Evolutionary conservation across 1,140 invertebrate species (phyloP), one percentile per base, ranked within the genome.

Genomic region (Anoplophora glabripennis): DNA sequence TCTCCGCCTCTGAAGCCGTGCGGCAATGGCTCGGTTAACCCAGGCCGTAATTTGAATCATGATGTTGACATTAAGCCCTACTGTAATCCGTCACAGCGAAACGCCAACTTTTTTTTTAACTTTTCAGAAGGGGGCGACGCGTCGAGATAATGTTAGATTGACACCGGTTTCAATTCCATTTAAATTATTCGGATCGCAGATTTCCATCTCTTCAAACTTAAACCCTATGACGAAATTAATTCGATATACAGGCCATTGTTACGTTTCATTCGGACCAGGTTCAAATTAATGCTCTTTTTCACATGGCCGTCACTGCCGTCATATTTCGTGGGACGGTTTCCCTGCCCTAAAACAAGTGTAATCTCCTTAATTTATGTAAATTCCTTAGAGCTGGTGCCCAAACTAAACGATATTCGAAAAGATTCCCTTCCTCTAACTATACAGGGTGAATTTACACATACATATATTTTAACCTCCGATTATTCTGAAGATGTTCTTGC

Each of bases 61-160:
- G 72, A 72, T 72, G 68, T 72, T 73, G 72, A 73, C 72, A 73
- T 68, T 69, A 73, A 73, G 67, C 72, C 70, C 64, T 61, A 38
- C 53, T 67, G 69, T 73, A 73, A 73, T 73, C 72, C 64, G 69
- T 73, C 67, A 71, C 67, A 62, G 68, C 66, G 68, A 63, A 68
- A 45, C 47, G 51, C 65, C 64, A 68, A 72, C 67, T 71, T 68
- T 73, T 65, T 69, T 70, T 71, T 65, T 63, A 67, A 64, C 48
- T 65, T 63, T 48, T 63, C 63, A 67, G 68, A 65, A 61, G 63
- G 66, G 61, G 66, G 17, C 49, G 49, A 40, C 52, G 42, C 35
- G 33, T 41, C 15, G 28, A 54, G 69, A 72, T 72, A 67, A 70
- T 69, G 69, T 71, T 67, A 65, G 63, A 71, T 71, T 68, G 67